Conservation (phyloP, 2,797 vertebrate species). For the Huso huso region DNA sequence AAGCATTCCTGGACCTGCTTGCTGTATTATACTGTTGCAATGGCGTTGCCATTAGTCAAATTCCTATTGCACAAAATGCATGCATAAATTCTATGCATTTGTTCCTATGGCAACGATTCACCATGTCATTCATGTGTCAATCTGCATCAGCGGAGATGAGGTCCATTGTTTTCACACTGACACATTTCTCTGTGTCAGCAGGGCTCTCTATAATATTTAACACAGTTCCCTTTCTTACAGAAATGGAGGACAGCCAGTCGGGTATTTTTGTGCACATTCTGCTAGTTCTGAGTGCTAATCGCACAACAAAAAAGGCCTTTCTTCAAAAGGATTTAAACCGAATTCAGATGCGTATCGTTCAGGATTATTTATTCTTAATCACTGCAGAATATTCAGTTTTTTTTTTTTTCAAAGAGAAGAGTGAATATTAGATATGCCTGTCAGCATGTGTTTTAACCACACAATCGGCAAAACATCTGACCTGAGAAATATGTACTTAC, state of each 20-base stretch:
- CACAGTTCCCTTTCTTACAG: slow-evolving; percentile 52
- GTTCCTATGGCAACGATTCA: slow-evolving; percentile 98
- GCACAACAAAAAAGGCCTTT: slow-evolving; percentile 54
- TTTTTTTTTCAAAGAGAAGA: slow-evolving; percentile 46
- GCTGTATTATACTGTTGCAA: slow-evolving; percentile 18
- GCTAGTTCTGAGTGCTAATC: slow-evolving; percentile 52
- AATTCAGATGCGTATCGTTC: slow-evolving; percentile 42
- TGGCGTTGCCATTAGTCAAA: slow-evolving; percentile 95
- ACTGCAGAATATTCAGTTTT: slow-evolving; percentile 49
- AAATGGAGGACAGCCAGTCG: slow-evolving; percentile 66
- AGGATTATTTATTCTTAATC: slow-evolving; percentile 14
- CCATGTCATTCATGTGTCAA: slow-evolving; percentile 98
- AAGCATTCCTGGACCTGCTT: not conserved
- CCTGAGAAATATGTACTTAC: slow-evolving; percentile 52
- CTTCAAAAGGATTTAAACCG: slow-evolving; percentile 37
- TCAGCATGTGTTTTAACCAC: slow-evolving; percentile 53
- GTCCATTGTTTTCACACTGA: slow-evolving; percentile 89
- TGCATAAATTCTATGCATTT: slow-evolving; percentile 99
- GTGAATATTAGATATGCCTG: slow-evolving; percentile 47
- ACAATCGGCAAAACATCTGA: slow-evolving; percentile 57
- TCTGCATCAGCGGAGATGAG: slow-evolving; percentile 93
- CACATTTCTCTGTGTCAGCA: slow-evolving; percentile 74
- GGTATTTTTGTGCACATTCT: slow-evolving; percentile 54
- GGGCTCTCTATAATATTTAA: slow-evolving; percentile 74
- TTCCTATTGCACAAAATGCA: slow-evolving; percentile 92